A percentile compares a stretch with the other conserved stretches of the same genome.
Evolutionary conservation across 2,888 invertebrate genomes (phyloP).

Genomic region (Noctua janthina): DNA sequence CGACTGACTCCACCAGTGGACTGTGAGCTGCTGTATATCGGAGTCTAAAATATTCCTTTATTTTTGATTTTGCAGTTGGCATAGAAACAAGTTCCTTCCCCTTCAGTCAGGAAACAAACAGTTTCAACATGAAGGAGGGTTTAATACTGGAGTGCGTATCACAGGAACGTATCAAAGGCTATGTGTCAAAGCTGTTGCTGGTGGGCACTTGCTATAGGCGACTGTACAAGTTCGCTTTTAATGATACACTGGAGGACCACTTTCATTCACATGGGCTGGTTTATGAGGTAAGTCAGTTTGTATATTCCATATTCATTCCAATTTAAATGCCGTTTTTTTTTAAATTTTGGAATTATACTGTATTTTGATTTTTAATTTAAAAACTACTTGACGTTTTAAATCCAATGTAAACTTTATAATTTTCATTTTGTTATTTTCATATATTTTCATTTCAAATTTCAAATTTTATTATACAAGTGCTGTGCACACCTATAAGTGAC

Average conservation of each 20-base stretch:
- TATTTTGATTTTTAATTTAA: too few relatives aligned
- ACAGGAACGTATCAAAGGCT: constrained; percentile 83
- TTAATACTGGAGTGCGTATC: constrained; percentile 87
- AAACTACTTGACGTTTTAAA: too few relatives aligned
- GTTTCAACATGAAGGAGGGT: constrained; percentile 85
- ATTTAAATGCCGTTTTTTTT: too few relatives aligned
- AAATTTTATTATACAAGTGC: too few relatives aligned
- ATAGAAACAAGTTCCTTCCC: constrained; percentile 90
- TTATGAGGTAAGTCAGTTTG: constrained; percentile 80
- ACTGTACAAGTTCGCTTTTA: constrained; percentile 84
- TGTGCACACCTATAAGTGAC: too few relatives aligned
- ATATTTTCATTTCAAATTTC: too few relatives aligned
- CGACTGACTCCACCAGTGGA: not conserved
- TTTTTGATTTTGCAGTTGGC: constrained; percentile 86
- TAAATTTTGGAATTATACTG: too few relatives aligned
- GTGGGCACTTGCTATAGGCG: constrained; percentile 86
- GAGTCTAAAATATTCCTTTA: not conserved
- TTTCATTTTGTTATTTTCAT: too few relatives aligned
- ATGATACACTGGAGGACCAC: constrained; percentile 79
- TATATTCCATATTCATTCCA: not conserved
- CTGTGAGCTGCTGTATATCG: not conserved
- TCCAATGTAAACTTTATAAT: too few relatives aligned
- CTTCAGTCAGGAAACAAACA: constrained; percentile 80
- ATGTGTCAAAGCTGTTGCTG: constrained; percentile 78
- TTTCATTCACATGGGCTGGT: constrained; percentile 84